These are phyloP conservation scores for Porites australiensis DNA, from an alignment of 64 coral and sea anemone genomes.

Conservation along the genomic window DNA sequence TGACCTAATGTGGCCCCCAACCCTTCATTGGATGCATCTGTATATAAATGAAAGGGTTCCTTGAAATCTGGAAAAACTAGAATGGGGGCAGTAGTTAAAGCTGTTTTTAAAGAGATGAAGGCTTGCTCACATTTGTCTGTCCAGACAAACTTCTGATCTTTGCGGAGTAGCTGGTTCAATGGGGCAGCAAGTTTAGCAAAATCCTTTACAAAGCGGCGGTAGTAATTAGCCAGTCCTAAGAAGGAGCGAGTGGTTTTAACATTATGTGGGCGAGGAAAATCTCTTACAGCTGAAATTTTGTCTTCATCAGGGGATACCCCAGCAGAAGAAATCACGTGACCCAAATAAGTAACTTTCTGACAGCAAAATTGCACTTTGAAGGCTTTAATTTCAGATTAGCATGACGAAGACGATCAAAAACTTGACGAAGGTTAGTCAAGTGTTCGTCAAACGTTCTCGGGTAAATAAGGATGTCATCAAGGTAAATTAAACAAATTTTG, in stretches of 20 bases:
- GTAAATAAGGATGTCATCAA: conserved; percentile 44
- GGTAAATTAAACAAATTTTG: conserved; percentile 32
- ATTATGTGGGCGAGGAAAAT: conserved; percentile 5
- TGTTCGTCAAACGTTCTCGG: too few species aligned
- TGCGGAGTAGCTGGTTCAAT: not conserved
- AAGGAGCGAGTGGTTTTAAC: not conserved
- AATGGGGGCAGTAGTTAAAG: conserved; percentile 5
- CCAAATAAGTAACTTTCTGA: too few species aligned
- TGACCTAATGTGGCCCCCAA: conserved; percentile 14
- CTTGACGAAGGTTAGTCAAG: too few species aligned
- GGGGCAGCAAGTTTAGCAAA: conserved; percentile 34
- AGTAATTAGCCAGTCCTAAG: conserved; percentile 57
- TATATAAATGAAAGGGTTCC: not conserved
- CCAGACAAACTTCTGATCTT: conserved; percentile 36
- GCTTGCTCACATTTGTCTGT: not conserved
- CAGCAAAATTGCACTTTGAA: too few species aligned
- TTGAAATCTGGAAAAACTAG: conserved; percentile 56
- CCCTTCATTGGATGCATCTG: conserved; percentile 13
- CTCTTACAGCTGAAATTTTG: not conserved
- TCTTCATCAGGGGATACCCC: not conserved
- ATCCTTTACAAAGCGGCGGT: too few species aligned
- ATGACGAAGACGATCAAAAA: too few species aligned
- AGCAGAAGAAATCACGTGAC: too few species aligned
- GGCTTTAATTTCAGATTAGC: too few species aligned
- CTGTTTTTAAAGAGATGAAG: not conserved